These are phyloP conservation scores for Galago senegalensis DNA, from an alignment of 2,797 vertebrate genomes.

Conservation along the genomic window DNA sequence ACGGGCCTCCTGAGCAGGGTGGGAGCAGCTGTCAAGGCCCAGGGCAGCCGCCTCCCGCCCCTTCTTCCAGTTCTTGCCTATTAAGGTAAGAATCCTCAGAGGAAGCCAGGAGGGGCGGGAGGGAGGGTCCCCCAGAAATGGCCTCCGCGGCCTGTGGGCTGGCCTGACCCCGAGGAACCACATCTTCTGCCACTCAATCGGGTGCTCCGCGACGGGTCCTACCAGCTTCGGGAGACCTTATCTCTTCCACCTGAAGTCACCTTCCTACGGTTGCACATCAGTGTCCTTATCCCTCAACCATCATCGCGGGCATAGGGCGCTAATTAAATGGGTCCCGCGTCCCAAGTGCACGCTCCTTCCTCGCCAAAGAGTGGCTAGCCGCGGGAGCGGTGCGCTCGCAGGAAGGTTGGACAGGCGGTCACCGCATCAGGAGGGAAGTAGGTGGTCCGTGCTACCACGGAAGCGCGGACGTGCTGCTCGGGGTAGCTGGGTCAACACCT, in stretches of 20 bases:
- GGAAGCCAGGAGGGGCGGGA: background rate
- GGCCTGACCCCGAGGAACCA: background rate
- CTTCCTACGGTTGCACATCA: conserved; percentile 24
- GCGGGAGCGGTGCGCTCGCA: background rate
- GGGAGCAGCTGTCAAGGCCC: background rate
- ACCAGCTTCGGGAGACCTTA: background rate
- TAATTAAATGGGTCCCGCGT: background rate
- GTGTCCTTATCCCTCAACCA: background rate
- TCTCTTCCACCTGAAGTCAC: background rate
- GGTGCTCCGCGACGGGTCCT: background rate
- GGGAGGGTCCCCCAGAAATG: background rate
- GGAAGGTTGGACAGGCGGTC: background rate
- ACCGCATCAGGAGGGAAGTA: background rate
- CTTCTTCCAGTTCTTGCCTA: conserved; percentile 71
- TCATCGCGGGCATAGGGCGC: background rate
- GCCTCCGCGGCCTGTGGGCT: background rate
- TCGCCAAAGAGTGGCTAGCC: background rate
- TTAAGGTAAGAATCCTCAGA: conserved; percentile 76
- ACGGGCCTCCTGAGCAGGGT: background rate
- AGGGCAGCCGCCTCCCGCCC: background rate
- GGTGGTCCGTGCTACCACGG: accelerated
- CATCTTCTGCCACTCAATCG: background rate
- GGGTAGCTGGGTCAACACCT: background rate
- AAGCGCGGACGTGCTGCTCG: background rate
- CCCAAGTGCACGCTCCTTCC: background rate